Conservation (phyloP, 2,888 invertebrate species). For the Agrochola litura region DNA sequence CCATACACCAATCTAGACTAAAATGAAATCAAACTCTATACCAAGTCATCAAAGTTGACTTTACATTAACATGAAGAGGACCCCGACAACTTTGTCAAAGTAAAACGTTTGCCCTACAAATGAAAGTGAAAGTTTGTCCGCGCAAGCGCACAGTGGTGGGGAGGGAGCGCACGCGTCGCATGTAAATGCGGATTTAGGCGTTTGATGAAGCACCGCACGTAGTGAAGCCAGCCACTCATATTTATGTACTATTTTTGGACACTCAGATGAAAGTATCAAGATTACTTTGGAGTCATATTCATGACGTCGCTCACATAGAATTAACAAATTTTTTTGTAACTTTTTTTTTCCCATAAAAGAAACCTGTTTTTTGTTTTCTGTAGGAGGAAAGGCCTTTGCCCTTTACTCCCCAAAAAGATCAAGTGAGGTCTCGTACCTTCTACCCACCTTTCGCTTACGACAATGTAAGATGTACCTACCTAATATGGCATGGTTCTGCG, state of each 20-base stretch:
- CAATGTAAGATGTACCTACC: neutral
- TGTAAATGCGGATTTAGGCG: conserved; percentile 86
- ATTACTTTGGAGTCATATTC: conserved; percentile 51
- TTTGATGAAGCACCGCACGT: conserved; percentile 84
- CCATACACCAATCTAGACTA: conserved; percentile 16
- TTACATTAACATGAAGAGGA: conserved; percentile 24
- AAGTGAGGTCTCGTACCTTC: too few species aligned
- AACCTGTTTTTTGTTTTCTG: conserved; percentile 4
- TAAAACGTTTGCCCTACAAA: conserved; percentile 85
- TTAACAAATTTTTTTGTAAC: neutral
- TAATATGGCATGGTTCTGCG: too few species aligned
- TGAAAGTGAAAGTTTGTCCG: conserved; percentile 89
- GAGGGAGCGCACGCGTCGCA: conserved; percentile 82
- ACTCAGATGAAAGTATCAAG: conserved; percentile 75
- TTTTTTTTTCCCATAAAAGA: neutral
- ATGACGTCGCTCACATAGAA: conserved; percentile 15
- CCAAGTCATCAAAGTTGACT: conserved; percentile 40
- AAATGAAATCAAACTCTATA: too few species aligned
- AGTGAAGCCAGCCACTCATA: conserved; percentile 65
- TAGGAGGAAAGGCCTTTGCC: neutral
- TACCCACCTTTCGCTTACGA: neutral
- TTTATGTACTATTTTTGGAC: conserved; percentile 73
- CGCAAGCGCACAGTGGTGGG: conserved; percentile 71
- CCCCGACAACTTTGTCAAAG: conserved; percentile 69
- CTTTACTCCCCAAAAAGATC: neutral